Percentiles rank a stretch among this genome's conserved stretches.
phyloP scores from a whole-genome alignment of 2,888 invertebrate species.

The Sthenelais limicola region DNA sequence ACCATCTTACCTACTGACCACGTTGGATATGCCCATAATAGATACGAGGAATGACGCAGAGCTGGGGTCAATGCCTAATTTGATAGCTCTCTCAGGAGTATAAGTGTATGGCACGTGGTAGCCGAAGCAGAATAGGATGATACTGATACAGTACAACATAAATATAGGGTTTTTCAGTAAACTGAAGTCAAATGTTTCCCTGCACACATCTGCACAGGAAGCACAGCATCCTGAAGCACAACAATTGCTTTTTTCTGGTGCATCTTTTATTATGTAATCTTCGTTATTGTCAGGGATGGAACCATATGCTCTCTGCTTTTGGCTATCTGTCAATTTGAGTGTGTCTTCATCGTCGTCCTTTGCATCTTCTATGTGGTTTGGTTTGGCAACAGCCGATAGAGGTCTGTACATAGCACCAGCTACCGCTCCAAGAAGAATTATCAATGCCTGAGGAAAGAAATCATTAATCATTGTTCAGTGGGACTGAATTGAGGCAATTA shows the following conservation, averaged over 20 bases:
- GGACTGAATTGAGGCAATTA: too few species aligned
- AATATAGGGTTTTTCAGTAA: slow-evolving; percentile 44
- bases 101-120: slow-evolving; percentile 52
- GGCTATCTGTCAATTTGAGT: background rate
- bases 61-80: slow-evolving; percentile 33
- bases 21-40: slow-evolving; percentile 48
- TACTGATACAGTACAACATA: slow-evolving; percentile 38
- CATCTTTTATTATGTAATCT: background rate
- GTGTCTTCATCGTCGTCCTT: slow-evolving; percentile 20
- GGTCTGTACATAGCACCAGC: slow-evolving; percentile 44
- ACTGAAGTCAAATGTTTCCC: slow-evolving; percentile 36
- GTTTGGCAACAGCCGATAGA: background rate
- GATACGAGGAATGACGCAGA: slow-evolving; percentile 44
- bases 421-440: slow-evolving; percentile 36
- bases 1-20: slow-evolving; percentile 31
- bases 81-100: slow-evolving; percentile 46
- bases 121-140: slow-evolving; percentile 48
- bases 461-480: background rate
- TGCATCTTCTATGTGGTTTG: background rate
- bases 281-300: background rate
- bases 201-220: background rate
- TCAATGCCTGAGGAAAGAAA: slow-evolving; percentile 7
- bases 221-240: slow-evolving; percentile 7
- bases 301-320: background rate
- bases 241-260: background rate